Percentiles rank a stretch among this genome's conserved stretches.
These are phyloP conservation scores for Euphydryas editha DNA, from an alignment of 2,888 invertebrate species.

Conservation along the genomic window DNA sequence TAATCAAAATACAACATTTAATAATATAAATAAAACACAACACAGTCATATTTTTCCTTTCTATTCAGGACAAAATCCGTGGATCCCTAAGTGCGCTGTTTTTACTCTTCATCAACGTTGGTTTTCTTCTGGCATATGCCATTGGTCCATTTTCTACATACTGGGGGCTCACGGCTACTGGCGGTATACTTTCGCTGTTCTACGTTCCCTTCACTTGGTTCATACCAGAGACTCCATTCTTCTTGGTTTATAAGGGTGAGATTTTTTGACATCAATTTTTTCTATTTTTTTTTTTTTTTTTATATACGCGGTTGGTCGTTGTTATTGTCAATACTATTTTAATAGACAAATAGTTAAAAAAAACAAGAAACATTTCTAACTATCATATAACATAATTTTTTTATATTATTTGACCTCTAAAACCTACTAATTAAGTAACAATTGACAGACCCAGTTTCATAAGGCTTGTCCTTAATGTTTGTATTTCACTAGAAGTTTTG, in stretches of 20 bases:
- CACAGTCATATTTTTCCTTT: neutral
- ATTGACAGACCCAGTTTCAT: no score
- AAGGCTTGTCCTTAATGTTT: no score
- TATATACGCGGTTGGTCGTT: no score
- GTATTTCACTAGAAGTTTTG: no score
- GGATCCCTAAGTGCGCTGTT: conserved; percentile 92
- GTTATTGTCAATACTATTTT: no score
- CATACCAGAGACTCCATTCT: conserved; percentile 93
- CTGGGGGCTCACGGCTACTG: conserved; percentile 86
- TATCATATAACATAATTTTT: no score
- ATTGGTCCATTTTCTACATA: conserved; percentile 90
- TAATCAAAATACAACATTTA: neutral
- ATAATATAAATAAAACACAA: neutral
- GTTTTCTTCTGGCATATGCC: conserved; percentile 88
- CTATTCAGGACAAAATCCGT: conserved; percentile 86
- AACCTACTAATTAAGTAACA: no score
- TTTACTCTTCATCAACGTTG: conserved; percentile 89
- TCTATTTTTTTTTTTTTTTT: no score
- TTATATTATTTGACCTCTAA: no score
- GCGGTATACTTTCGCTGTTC: conserved; percentile 85
- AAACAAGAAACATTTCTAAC: no score
- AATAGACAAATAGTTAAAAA: no score
- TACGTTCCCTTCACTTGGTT: conserved; percentile 86
- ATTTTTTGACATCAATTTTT: no score
- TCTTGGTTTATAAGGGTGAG: conserved; percentile 84